Percentiles rank a stretch among this genome's conserved stretches.
These are phyloP conservation scores for Globia sparganii DNA, from an alignment of 2,888 invertebrate genomes.

Conservation along the genomic window DNA sequence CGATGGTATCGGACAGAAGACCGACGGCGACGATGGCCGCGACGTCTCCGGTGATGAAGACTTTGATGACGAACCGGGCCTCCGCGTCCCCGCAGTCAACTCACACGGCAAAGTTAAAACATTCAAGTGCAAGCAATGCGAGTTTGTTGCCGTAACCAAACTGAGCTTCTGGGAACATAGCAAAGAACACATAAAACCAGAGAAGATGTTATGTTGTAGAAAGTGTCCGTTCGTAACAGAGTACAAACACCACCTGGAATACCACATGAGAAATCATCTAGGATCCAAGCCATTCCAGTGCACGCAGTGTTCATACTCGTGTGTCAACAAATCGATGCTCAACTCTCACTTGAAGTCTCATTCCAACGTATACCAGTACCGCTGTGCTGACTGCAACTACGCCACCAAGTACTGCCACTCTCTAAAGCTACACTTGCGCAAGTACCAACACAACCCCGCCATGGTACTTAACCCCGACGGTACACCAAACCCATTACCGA, in stretches of 20 bases:
- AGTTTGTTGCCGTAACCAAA: conserved; percentile 95
- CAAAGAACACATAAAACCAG: conserved; percentile 97
- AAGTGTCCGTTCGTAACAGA: conserved; percentile 99
- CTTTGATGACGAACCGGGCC: conserved; percentile 90
- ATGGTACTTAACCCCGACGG: conserved; percentile 97
- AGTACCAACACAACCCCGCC: conserved; percentile 97
- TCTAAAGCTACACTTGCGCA: conserved; percentile 97
- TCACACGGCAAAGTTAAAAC: conserved; percentile 96
- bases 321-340: conserved; percentile 99
- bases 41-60: conserved; percentile 89
- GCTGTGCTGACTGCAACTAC: conserved; percentile 98
- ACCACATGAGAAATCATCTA: conserved; percentile 98
- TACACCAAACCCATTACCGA: conserved; percentile 95
- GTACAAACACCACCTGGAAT: conserved; percentile 99
- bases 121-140: conserved; percentile 98
- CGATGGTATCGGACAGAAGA: conserved; percentile 81
- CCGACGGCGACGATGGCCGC: conserved; percentile 85
- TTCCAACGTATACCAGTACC: conserved; percentile 97
- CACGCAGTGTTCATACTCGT: conserved; percentile 96
- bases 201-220: conserved; percentile 97
- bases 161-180: conserved; percentile 98
- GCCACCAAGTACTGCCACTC: conserved; percentile 99
- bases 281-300: conserved; percentile 99
- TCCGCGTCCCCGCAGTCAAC: conserved; percentile 92
- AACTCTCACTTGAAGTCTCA: conserved; percentile 99